Evolutionary conservation across 2,797 vertebrate genomes (phyloP).

Genomic region (Kryptopterus vitreolus): DNA sequence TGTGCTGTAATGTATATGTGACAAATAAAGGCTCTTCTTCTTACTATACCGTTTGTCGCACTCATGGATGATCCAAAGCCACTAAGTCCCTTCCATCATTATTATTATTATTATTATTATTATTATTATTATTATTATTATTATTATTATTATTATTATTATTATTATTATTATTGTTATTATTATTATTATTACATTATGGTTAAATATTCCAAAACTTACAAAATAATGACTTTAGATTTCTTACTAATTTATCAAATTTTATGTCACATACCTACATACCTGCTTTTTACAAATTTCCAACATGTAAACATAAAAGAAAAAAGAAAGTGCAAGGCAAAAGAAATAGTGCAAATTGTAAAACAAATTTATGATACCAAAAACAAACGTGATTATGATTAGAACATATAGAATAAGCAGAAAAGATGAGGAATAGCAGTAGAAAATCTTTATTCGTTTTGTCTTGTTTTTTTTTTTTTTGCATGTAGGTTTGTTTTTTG

Average conservation of each 20-base stretch:
- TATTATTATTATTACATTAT: not conserved
- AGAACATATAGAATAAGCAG: not conserved
- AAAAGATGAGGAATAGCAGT: not conserved
- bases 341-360: no score
- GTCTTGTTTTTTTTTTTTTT: slow-evolving; percentile 25
- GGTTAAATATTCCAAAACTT: not conserved
- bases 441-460: slow-evolving; percentile 22
- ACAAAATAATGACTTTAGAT: not conserved
- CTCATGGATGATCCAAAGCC: no score
- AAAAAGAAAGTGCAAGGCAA: no score
- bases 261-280: no score
- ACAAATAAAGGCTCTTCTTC: no score
- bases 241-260: not conserved
- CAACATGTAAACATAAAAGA: no score
- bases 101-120: not conserved
- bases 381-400: no score
- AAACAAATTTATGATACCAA: no score
- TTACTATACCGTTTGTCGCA: no score
- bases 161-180: not conserved
- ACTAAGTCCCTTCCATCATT: no score
- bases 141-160: slow-evolving; percentile 14
- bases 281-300: no score
- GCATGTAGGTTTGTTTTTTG: slow-evolving; percentile 42
- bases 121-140: not conserved
- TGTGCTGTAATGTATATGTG: no score